Evolutionary conservation across 2,797 vertebrate species (phyloP).

Genomic region (Xyrichtys novacula): DNA sequence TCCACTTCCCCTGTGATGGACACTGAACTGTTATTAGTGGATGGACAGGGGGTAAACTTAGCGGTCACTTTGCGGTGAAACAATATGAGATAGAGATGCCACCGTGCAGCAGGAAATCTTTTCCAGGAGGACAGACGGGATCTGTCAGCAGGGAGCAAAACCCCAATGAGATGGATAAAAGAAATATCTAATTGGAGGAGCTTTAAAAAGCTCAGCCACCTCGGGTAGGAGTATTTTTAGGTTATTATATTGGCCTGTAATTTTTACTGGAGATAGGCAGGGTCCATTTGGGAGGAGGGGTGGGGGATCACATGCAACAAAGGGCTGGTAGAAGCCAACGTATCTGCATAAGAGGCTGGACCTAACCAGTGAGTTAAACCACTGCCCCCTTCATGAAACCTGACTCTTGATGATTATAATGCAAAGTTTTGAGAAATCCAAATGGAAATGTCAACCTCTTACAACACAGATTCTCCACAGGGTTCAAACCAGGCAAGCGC

Average conservation of each 20-base stretch:
- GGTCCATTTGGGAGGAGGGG: no score
- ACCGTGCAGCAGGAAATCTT: not conserved
- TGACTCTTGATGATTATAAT: no score
- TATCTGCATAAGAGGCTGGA: no score
- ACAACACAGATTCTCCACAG: no score
- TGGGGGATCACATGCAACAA: not conserved
- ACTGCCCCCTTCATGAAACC: no score
- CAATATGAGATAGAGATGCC: not conserved
- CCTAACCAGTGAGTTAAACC: not conserved
- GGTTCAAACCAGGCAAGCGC: no score
- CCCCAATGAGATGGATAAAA: no score
- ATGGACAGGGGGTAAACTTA: not conserved
- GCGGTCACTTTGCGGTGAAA: no score
- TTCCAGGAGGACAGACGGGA: not conserved
- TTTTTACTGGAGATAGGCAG: not conserved
- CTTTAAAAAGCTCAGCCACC: not conserved
- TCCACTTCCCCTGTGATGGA: conserved; percentile 18
- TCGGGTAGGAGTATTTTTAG: not conserved
- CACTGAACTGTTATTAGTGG: not conserved
- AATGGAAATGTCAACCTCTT: no score
- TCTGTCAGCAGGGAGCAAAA: no score
- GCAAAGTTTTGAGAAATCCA: no score
- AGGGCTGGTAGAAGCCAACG: no score
- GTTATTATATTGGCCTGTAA: not conserved
- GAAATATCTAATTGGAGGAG: not conserved